Base-by-base conservation (phyloP, 2,888 invertebrate species). In the Escarpia spicata region DNA sequence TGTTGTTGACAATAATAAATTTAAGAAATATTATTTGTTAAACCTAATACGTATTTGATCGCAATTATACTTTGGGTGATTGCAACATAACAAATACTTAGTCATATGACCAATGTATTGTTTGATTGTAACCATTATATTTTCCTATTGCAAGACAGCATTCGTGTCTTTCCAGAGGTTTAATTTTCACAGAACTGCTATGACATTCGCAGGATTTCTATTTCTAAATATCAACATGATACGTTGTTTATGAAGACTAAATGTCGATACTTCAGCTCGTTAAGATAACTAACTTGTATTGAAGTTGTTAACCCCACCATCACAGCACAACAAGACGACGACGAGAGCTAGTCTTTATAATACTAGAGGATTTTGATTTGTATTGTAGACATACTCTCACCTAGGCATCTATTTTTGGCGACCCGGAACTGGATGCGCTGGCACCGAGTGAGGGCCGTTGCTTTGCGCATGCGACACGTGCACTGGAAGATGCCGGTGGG, bases 391-490 rank as follows among this genome's bases (percentile, higher is more conserved):
- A 3, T 26, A 26, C 75, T 60, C 93, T 93, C 43, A 94, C 94
- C 93, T 31, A 94, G 58, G 91, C 94, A 94, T 37, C 93, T 93
- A 92, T 94, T 94, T 91, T 94, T 94, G 91, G 94, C 92, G 75
- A 94, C 90, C 43, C 94, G 91, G 92, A 92, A 93, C 92, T 94
- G 94, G 43, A 94, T 94, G 19, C 93, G 90, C 43, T 93, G 92
- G 92, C 94, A 94, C 44, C 93, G 94, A 26, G 92, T 92, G 90
- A 43, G 92, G 3, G 94, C 93, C 45, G 92, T 58, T n/a, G 44
- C 43, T 43, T 92, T 93, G 75, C 92, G 92, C 92, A 93, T 94
- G 26, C 92, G 91, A 91, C 94, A 94, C 58, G 92, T 91, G 92
- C 94, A 94, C 92, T 93, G 92, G 91, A 94, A 94, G 60, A 94